phyloP scores from a whole-genome alignment of 2,113 vertebrate species.

The Phoxinus phoxinus region DNA sequence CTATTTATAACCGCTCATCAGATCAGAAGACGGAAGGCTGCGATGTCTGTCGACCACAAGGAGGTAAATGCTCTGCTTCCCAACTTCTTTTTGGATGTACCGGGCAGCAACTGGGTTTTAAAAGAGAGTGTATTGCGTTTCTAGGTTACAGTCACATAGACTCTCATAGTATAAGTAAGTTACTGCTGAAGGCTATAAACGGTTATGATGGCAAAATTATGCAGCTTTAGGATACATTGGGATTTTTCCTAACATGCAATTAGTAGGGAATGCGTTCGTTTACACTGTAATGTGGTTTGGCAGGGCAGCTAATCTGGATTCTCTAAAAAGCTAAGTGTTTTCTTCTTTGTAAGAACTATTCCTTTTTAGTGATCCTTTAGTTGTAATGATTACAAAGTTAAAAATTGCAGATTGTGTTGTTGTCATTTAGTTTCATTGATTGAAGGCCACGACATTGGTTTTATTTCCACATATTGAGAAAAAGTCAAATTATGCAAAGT shows the following conservation, averaged over 20 bases:
- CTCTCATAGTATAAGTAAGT: conserved; percentile 5
- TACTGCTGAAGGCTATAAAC: background rate
- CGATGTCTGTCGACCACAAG: conserved; percentile 65
- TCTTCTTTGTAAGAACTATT: background rate
- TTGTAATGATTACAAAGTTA: background rate
- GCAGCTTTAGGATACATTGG: background rate
- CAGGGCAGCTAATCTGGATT: background rate
- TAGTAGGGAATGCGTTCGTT: background rate
- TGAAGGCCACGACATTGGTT: background rate
- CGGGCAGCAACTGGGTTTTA: background rate
- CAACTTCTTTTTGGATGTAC: background rate
- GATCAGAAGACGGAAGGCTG: conserved; percentile 16
- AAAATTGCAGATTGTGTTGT: background rate
- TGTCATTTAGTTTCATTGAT: background rate
- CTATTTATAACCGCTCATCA: background rate
- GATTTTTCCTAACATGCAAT: background rate
- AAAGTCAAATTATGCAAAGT: background rate
- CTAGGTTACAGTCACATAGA: conserved; percentile 1
- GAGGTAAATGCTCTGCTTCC: conserved; percentile 64
- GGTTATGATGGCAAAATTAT: background rate
- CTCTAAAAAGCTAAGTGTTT: background rate
- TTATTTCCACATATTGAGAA: background rate
- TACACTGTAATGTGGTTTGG: background rate
- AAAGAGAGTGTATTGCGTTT: background rate
- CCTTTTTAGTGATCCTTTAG: background rate